These are phyloP conservation scores for Papilio demoleus DNA, from an alignment of 2,888 invertebrate genomes.

Conservation along the genomic window DNA sequence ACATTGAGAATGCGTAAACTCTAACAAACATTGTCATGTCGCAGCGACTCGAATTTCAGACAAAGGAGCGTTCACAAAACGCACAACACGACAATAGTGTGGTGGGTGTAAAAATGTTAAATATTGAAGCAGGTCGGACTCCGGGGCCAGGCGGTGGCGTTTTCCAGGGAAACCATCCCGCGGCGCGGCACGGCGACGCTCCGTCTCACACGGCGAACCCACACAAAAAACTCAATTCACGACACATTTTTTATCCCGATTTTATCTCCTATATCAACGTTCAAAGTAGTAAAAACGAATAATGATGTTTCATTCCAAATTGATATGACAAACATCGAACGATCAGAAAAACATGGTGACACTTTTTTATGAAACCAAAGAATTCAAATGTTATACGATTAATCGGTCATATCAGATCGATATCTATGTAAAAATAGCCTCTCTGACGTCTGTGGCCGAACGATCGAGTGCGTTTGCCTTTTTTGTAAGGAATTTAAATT, in stretches of 20 bases:
- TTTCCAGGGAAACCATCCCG: conserved; percentile 81
- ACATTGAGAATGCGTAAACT: conserved; percentile 72
- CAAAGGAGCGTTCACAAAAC: conserved; percentile 74
- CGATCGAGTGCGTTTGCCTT: conserved; percentile 58
- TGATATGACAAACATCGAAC: conserved; percentile 71
- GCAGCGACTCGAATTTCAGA: conserved; percentile 71
- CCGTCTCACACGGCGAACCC: conserved; percentile 75
- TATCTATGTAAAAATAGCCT: conserved; percentile 38
- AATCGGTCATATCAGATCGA: conserved; percentile 43
- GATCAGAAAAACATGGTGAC: conserved; percentile 64
- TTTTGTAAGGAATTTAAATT: conserved; percentile 57
- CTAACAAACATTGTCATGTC: conserved; percentile 81
- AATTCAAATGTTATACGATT: conserved; percentile 43
- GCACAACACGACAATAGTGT: conserved; percentile 67
- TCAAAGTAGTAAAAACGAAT: conserved; percentile 80
- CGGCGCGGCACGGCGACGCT: conserved; percentile 76
- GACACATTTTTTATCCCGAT: conserved; percentile 62
- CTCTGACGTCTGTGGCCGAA: conserved; percentile 26
- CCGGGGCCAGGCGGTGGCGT: conserved; percentile 52
- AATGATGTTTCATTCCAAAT: conserved; percentile 80
- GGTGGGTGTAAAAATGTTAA: conserved; percentile 79
- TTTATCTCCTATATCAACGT: conserved; percentile 78
- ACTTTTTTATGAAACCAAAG: conserved; percentile 58
- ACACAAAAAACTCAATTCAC: conserved; percentile 72
- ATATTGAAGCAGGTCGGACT: conserved; percentile 73